Conservation (phyloP, 2,888 invertebrate species). For the Liposcelis brunnea region DNA sequence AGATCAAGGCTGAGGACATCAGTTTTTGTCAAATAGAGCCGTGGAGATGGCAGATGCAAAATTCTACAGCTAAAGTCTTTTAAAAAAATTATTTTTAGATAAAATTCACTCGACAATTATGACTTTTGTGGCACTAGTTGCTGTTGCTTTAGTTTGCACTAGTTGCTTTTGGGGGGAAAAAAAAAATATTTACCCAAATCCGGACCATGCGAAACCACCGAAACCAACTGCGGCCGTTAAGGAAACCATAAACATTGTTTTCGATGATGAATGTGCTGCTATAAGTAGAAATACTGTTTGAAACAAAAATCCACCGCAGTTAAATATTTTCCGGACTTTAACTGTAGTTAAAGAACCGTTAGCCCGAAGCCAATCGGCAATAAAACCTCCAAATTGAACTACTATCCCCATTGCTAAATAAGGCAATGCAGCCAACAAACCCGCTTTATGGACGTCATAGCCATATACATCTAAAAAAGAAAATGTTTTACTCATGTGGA, state of each 20-base stretch:
- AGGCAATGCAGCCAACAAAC: constrained; percentile 69
- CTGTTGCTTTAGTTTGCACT: too few species aligned
- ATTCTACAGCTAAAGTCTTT: too few species aligned
- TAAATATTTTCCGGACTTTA: constrained; percentile 51
- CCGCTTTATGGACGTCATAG: constrained; percentile 59
- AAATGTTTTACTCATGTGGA: constrained; percentile 1
- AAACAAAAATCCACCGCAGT: constrained; percentile 52
- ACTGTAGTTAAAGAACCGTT: constrained; percentile 50
- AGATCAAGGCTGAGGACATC: neutral
- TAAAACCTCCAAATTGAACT: constrained; percentile 60
- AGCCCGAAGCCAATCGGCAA: constrained; percentile 61
- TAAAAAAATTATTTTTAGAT: too few species aligned
- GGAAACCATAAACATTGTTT: constrained; percentile 37
- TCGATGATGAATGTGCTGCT: constrained; percentile 40
- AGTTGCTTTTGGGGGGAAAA: too few species aligned
- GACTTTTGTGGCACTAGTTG: too few species aligned
- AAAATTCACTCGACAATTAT: too few species aligned
- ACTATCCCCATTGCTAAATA: constrained; percentile 76
- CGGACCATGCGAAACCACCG: constrained; percentile 86
- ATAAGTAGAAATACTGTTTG: constrained; percentile 78
- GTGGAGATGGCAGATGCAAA: too few species aligned
- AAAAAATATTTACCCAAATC: constrained; percentile 79
- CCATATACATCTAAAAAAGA: constrained; percentile 44
- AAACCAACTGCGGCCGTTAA: constrained; percentile 77
- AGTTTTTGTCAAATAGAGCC: constrained; percentile 2